Conservation (phyloP, 1,140 invertebrate species). For the Rhyacophila brunnea region DNA sequence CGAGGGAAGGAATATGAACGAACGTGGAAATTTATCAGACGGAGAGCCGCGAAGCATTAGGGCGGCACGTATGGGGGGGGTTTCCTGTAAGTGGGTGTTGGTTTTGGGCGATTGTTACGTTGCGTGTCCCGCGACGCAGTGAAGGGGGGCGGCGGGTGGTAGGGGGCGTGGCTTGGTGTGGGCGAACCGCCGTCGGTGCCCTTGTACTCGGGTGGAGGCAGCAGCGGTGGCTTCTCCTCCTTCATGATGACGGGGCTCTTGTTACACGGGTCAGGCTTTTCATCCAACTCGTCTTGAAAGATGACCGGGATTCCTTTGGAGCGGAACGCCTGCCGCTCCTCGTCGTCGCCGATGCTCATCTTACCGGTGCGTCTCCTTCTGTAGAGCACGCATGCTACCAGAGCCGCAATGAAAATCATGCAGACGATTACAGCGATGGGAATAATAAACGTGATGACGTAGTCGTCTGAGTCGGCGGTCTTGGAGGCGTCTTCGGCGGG, state of each 20-base stretch:
- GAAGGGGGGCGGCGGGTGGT: slow-evolving; percentile 79
- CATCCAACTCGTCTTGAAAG: slow-evolving; percentile 91
- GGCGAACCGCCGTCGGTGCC: slow-evolving; percentile 49
- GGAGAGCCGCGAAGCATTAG: slow-evolving; percentile 56
- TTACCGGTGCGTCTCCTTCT: slow-evolving; percentile 72
- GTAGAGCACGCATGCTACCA: slow-evolving; percentile 88
- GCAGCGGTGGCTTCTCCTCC: slow-evolving; percentile 86
- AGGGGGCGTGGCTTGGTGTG: slow-evolving; percentile 57
- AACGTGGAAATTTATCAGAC: too few species aligned
- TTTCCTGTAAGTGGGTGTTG: slow-evolving; percentile 84
- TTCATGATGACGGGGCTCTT: slow-evolving; percentile 90
- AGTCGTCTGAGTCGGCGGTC: slow-evolving; percentile 63
- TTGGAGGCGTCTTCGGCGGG: slow-evolving; percentile 49
- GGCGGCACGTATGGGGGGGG: slow-evolving; percentile 90
- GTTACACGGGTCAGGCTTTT: slow-evolving; percentile 78
- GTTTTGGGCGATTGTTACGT: slow-evolving; percentile 67
- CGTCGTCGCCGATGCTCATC: slow-evolving; percentile 66
- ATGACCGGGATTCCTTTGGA: slow-evolving; percentile 93
- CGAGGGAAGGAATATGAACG: too few species aligned
- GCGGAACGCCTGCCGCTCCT: slow-evolving; percentile 77
- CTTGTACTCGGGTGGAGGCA: slow-evolving; percentile 62
- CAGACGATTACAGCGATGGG: slow-evolving; percentile 85
- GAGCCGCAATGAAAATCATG: slow-evolving; percentile 82
- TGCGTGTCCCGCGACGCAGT: slow-evolving; percentile 68
- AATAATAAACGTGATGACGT: slow-evolving; percentile 86